Conservation (phyloP, 30 jellyfish, hydroid and myxozoan species). For the Aurelia sp. region DNA sequence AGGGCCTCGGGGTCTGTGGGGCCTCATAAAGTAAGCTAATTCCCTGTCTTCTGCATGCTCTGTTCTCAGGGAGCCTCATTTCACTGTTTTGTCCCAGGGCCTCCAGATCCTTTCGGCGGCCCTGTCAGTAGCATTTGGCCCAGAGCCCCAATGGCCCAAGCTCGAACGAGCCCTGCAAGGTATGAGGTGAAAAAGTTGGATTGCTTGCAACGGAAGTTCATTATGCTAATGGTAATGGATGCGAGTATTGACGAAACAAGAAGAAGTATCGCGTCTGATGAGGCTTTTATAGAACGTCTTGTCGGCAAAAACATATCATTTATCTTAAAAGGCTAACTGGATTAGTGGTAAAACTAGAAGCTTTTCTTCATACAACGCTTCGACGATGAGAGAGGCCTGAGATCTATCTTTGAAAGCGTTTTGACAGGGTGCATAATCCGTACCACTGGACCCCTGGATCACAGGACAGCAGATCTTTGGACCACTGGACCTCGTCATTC, state of each 20-base stretch:
- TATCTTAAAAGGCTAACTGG: conserved; percentile 52
- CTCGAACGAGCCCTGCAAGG: neutral
- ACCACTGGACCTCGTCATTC: too few relatives aligned
- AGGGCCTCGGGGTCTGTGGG: too few relatives aligned
- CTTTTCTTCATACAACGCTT: conserved; percentile 41
- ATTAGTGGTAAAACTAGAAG: conserved; percentile 52
- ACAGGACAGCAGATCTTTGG: too few relatives aligned
- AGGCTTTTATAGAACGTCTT: conserved; percentile 20
- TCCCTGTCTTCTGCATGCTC: too few relatives aligned
- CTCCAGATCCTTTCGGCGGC: too few relatives aligned
- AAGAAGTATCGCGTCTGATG: conserved; percentile 1
- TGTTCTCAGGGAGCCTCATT: too few relatives aligned
- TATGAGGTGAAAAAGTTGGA: neutral
- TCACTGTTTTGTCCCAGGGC: too few relatives aligned
- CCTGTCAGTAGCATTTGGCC: too few relatives aligned
- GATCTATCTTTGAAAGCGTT: conserved; percentile 27
- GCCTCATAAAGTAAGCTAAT: too few relatives aligned
- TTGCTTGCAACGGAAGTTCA: neutral
- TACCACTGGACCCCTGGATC: too few relatives aligned
- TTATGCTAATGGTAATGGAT: conserved; percentile 41
- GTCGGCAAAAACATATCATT: conserved; percentile 66
- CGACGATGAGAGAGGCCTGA: conserved; percentile 59
- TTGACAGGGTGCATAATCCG: neutral
- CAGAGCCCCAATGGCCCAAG: too few relatives aligned
- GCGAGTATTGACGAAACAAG: conserved; percentile 20